Evolutionary conservation across 2,113 vertebrate species (phyloP), one percentile per base, ranked within the genome.

Genomic region (Pungitius pungitius): DNA sequence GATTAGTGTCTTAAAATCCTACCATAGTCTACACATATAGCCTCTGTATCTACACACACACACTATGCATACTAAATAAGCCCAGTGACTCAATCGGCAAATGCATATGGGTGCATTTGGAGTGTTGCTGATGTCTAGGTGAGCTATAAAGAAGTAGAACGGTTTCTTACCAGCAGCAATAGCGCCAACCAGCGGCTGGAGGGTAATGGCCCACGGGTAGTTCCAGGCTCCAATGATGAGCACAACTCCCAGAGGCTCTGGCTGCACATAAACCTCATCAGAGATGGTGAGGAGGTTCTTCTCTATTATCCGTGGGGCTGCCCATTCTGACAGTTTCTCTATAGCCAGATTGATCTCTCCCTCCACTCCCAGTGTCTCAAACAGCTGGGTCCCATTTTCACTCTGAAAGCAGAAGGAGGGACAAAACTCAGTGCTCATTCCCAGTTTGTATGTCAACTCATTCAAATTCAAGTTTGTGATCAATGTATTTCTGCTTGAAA

Each of bases 121-220:
- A 56, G 8, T 17, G 9, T 49, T n/a, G n/a, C n/a, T 1, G 18
- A n/a, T n/a, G n/a, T n/a, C n/a, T n/a, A n/a, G n/a, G n/a, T n/a
- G n/a, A n/a, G n/a, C n/a, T n/a, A n/a, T n/a, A n/a, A n/a, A n/a
- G n/a, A n/a, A n/a, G n/a, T n/a, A n/a, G n/a, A n/a, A n/a, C n/a
- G n/a, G n/a, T n/a, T n/a, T n/a, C n/a, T n/a, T 86, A 98, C 97
- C 98, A 90, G 97, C 97, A 20, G 97, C 96, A 0, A 98, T 99
- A 40, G 98, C 97, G 30, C 97, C 97, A 0, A 98, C 65, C 42
- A 99, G 88, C 0, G 98, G 98, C 24, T 94, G 92, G 24, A 97
- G 76, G 17, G 87, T 59, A 55, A 98, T 82, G 0, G 87, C 71
- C 9, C 97, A 94, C 9, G 98, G 97, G 80, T 98, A 99, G 85